Evolutionary conservation across 2,888 invertebrate genomes (phyloP).

Genomic region (Athrips mouffetella): DNA sequence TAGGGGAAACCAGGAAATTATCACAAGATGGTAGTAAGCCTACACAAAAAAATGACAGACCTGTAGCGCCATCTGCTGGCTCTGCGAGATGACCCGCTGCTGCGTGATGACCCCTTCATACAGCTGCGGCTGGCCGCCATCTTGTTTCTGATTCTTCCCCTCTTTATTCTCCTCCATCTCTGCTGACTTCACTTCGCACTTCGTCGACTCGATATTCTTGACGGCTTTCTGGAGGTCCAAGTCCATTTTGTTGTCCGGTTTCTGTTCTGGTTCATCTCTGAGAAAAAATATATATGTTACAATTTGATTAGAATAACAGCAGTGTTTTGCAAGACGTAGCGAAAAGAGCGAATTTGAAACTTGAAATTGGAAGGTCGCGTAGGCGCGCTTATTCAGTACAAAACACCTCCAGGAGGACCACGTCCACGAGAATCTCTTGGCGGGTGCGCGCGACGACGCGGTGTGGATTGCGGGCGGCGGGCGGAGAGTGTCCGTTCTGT

Average conservation of each 20-base stretch:
- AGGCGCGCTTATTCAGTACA: too few species aligned
- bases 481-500: too few species aligned
- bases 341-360: background rate
- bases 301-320: background rate
- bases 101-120: slow-evolving; percentile 42
- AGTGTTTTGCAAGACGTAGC: background rate
- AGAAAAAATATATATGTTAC: slow-evolving; percentile 7
- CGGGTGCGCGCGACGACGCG: too few species aligned
- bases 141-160: slow-evolving; percentile 43
- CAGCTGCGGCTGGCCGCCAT: slow-evolving; percentile 42
- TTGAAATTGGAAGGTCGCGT: too few species aligned
- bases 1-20: too few species aligned
- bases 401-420: too few species aligned
- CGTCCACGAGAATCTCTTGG: too few species aligned
- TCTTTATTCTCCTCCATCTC: slow-evolving; percentile 29
- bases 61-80: slow-evolving; percentile 62
- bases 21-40: too few species aligned
- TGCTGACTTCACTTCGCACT: slow-evolving; percentile 48
- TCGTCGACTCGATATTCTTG: slow-evolving; percentile 54
- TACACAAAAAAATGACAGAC: slow-evolving; percentile 28
- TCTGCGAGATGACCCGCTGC: slow-evolving; percentile 54
- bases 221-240: slow-evolving; percentile 61
- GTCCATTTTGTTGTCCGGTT: slow-evolving; percentile 57
- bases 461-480: too few species aligned
- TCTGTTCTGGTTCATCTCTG: slow-evolving; percentile 57